Percentiles rank a stretch among this genome's conserved stretches.
Conservation (phyloP, 2,888 invertebrate species). For the Platypus cylindrus region DNA sequence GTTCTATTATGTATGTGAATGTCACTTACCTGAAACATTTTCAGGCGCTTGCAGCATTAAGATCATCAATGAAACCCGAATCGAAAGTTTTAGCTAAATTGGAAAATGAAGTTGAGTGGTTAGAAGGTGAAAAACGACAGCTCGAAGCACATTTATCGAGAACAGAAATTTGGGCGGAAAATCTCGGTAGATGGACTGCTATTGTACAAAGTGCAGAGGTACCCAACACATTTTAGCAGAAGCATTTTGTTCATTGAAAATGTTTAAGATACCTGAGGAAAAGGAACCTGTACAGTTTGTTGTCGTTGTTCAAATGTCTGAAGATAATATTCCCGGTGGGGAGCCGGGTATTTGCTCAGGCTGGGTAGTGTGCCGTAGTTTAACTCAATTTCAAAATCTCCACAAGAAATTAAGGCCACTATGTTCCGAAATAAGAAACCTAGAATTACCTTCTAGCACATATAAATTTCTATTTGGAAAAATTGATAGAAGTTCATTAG, state of each 20-base stretch:
- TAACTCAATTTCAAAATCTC: conserved; percentile 57
- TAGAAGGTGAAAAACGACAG: conserved; percentile 67
- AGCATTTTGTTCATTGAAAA: background rate
- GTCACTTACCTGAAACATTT: conserved; percentile 2
- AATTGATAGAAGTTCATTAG: conserved; percentile 64
- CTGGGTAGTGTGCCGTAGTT: conserved; percentile 51
- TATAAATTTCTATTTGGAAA: conserved; percentile 75
- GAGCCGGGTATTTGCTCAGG: conserved; percentile 47
- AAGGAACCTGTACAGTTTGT: conserved; percentile 55
- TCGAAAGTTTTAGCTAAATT: conserved; percentile 67
- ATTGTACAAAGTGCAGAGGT: conserved; percentile 74
- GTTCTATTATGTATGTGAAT: no score
- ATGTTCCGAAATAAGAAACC: conserved; percentile 64
- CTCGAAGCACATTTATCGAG: conserved; percentile 73
- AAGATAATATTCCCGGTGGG: conserved; percentile 43
- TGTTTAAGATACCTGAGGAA: conserved; percentile 33
- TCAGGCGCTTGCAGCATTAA: conserved; percentile 67
- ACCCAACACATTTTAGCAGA: conserved; percentile 13
- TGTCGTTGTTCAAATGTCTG: conserved; percentile 64
- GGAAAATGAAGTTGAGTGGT: conserved; percentile 71
- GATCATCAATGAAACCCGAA: conserved; percentile 70
- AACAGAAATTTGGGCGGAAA: conserved; percentile 83
- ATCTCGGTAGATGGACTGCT: conserved; percentile 78
- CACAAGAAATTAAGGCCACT: conserved; percentile 74
- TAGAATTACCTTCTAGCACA: conserved; percentile 72